Evolutionary conservation across 1,140 invertebrate genomes (phyloP), one percentile per base, ranked within the genome.

Genomic region (Trichoplusia ni): DNA sequence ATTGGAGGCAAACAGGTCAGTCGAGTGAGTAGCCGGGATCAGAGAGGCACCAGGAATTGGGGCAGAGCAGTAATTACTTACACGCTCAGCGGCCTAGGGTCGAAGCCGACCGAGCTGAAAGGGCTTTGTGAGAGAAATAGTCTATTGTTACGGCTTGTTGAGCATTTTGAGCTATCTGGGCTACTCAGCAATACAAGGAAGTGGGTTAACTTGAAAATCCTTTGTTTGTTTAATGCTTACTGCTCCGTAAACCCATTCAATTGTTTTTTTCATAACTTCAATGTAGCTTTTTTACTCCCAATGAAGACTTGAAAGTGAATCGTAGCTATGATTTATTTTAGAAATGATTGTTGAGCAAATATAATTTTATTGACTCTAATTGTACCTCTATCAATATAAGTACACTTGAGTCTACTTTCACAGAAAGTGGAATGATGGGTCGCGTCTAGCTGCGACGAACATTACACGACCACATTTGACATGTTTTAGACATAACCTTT

Each of bases 51-150:
- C 53, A 73, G 74, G 70, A 83, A 81, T 79, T 80, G 67, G 81
- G 79, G 74, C 79, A 79, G 73, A 72, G 73, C 67, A 76, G 79
- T 73, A 80, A 79, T 81, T 80, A 81, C 71, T 74, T 73, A 68
- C 66, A 77, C 68, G 75, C 71, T 66, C 59, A 56, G 58, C 46
- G 31, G 40, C 29, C 66, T 59, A 67, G 64, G 68, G 72, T 58
- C 67, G 64, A 42, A 71, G 37, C 64, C 71, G 71, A 42, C 42
- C 64, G 67, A 72, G 75, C 71, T 81, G 66, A 79, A 77, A 78
- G 67, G 58, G 67, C 75, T 81, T 81, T 74, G 73, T 76, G 66
- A 42, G 65, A 73, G 61, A 69, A 75, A 72, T 65, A 54, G 44
- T 46, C 49, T 61, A 62, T 44, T 63, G 73, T 75, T 69, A 76